Evolutionary conservation across 2,888 invertebrate genomes (phyloP).

Genomic region (Mellilla xanthometata): DNA sequence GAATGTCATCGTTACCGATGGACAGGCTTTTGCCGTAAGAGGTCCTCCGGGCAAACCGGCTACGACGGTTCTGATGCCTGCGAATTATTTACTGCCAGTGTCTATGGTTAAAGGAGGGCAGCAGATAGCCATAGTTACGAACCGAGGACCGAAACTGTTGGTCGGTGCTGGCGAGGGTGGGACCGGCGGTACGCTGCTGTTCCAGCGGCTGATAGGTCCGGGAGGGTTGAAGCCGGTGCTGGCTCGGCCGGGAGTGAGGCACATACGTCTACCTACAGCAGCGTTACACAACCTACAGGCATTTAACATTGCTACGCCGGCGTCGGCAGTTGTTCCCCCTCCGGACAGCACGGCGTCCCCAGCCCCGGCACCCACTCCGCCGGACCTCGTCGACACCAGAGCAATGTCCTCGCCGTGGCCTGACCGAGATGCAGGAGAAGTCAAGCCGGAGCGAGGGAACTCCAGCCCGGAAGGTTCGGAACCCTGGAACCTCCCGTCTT

Average conservation of each 20-base stretch:
- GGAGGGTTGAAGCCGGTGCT: slow-evolving; percentile 81
- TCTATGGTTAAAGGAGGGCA: slow-evolving; percentile 88
- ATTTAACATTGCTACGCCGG: slow-evolving; percentile 56
- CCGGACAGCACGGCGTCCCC: slow-evolving; percentile 63
- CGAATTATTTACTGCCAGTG: slow-evolving; percentile 87
- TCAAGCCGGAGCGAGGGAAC: slow-evolving; percentile 55
- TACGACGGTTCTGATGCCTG: slow-evolving; percentile 86
- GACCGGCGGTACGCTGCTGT: slow-evolving; percentile 84
- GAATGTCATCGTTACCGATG: slow-evolving; percentile 84
- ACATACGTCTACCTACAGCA: slow-evolving; percentile 70
- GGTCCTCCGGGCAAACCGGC: slow-evolving; percentile 84
- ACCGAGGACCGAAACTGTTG: slow-evolving; percentile 83
- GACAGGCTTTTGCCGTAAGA: slow-evolving; percentile 84
- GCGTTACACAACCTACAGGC: slow-evolving; percentile 72
- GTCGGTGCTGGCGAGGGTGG: slow-evolving; percentile 72
- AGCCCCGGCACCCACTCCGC: slow-evolving; percentile 57
- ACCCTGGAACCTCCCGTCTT: slow-evolving; percentile 64
- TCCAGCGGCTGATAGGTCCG: slow-evolving; percentile 86
- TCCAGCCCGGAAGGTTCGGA: slow-evolving; percentile 70
- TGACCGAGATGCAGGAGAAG: slow-evolving; percentile 53
- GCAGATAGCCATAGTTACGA: slow-evolving; percentile 88
- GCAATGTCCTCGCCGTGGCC: slow-evolving; percentile 66
- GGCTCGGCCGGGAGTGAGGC: slow-evolving; percentile 81
- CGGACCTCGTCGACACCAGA: slow-evolving; percentile 65
- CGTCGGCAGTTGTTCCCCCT: slow-evolving; percentile 53